phyloP scores from a whole-genome alignment of 2,113 vertebrate species.

The Pluvialis apricaria region DNA sequence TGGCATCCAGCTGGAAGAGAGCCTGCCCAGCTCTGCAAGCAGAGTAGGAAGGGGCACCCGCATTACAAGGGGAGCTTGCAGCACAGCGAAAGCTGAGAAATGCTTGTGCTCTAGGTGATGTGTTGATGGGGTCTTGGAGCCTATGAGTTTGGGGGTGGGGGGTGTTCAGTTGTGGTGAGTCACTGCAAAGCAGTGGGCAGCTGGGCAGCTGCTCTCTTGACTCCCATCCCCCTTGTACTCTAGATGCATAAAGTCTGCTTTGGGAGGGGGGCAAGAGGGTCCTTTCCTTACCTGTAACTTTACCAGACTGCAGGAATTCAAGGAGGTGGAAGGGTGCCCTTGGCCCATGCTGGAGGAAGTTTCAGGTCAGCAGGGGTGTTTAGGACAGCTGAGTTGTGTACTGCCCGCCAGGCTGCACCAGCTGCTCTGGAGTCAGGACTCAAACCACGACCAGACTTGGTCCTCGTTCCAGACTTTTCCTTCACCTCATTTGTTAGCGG shows the following conservation, averaged over 20 bases:
- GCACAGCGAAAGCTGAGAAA: not conserved
- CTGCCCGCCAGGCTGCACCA: not conserved
- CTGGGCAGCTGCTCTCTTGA: not conserved
- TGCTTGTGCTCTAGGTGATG: not conserved
- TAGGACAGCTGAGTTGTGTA: not conserved
- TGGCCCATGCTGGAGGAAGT: not conserved
- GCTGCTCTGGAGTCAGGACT: constrained; percentile 3
- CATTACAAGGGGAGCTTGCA: not conserved
- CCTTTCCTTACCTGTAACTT: not conserved
- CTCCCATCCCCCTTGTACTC: accelerated
- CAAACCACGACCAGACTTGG: not conserved
- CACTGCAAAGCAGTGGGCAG: not conserved
- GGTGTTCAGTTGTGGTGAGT: not conserved
- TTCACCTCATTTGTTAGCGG: constrained; percentile 21
- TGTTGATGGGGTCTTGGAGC: not conserved
- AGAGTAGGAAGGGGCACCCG: not conserved
- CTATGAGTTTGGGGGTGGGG: not conserved
- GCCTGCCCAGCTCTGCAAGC: not conserved
- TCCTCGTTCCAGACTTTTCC: not conserved
- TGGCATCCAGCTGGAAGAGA: not conserved
- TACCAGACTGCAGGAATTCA: not conserved
- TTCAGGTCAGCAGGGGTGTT: not conserved
- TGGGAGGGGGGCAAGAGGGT: not conserved
- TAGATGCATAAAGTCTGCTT: not conserved
- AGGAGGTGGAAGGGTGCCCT: accelerated